Evolutionary conservation across 2,113 vertebrate genomes (phyloP).

Genomic region (Nycticryphes semicollaris): DNA sequence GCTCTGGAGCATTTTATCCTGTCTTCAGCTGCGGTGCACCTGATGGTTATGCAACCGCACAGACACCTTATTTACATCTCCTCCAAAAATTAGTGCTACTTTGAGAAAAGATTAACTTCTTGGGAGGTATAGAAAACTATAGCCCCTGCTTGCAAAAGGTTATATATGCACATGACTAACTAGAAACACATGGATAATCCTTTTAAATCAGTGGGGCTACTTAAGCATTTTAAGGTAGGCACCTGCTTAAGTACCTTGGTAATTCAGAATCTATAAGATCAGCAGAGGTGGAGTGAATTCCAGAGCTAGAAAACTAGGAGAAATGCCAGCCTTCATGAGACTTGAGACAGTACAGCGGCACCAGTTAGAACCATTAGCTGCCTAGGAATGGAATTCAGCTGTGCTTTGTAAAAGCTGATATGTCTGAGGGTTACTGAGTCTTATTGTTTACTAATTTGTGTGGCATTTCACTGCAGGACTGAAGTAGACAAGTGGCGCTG

Average conservation of each 20-base stretch:
- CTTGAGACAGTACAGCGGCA: background rate
- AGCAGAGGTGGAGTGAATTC: slow-evolving; percentile 11
- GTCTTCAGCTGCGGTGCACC: background rate
- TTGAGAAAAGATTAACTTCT: background rate
- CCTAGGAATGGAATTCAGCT: slow-evolving; percentile 42
- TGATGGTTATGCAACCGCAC: background rate
- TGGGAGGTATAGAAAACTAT: background rate
- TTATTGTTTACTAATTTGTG: background rate
- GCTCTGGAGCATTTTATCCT: background rate
- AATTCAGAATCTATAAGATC: background rate
- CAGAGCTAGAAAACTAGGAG: slow-evolving; percentile 1
- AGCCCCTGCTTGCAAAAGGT: background rate
- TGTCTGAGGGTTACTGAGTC: background rate
- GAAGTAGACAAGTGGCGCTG: background rate
- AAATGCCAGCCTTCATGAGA: background rate
- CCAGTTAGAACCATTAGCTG: slow-evolving; percentile 25
- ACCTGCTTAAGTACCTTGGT: slow-evolving; percentile 18
- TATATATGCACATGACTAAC: background rate
- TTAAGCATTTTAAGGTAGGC: slow-evolving; percentile 4
- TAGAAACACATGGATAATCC: background rate
- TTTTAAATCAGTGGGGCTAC: background rate
- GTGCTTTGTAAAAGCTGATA: slow-evolving; percentile 34
- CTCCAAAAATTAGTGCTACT: background rate
- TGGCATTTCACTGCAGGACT: background rate
- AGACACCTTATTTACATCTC: background rate